phyloP scores from a whole-genome alignment of 2,797 vertebrate species.

The Syngnathus acus region DNA sequence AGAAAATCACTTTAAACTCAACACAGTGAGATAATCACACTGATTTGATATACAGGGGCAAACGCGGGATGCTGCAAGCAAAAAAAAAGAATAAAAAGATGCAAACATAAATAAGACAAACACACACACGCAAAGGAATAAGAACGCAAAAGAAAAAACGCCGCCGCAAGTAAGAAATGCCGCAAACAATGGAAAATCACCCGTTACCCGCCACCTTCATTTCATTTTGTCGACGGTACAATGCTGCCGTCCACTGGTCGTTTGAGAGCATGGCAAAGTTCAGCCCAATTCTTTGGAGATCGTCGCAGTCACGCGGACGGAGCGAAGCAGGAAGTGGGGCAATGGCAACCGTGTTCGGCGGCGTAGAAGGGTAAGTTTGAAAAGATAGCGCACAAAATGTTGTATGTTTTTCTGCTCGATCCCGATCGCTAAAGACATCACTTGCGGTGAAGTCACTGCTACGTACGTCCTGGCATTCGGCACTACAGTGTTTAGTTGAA shows the following conservation, averaged over 20 bases:
- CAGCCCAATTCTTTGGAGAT: slow-evolving; percentile 14
- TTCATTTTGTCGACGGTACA: background rate
- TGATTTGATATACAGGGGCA: no score
- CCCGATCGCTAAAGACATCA: background rate
- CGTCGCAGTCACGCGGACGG: background rate
- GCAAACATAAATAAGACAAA: no score
- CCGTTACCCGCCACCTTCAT: background rate
- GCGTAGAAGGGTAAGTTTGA: slow-evolving; percentile 70
- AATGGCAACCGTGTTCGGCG: slow-evolving; percentile 67
- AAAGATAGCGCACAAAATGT: background rate
- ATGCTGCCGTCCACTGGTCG: slow-evolving; percentile 26
- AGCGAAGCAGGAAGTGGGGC: slow-evolving; percentile 49
- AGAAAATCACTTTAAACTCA: background rate
- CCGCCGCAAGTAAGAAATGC: no score
- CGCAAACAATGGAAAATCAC: no score
- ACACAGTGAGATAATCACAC: no score
- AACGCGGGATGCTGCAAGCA: no score
- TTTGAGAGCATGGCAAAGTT: background rate
- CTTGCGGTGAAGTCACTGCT: background rate
- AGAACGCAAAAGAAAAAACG: no score
- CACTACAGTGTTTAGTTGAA: background rate
- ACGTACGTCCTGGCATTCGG: background rate
- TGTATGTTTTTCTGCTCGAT: background rate
- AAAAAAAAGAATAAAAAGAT: no score
- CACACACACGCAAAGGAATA: no score